These are phyloP conservation scores for Delphinus delphis DNA, from an alignment of 2,113 vertebrate genomes.

Conservation along the genomic window DNA sequence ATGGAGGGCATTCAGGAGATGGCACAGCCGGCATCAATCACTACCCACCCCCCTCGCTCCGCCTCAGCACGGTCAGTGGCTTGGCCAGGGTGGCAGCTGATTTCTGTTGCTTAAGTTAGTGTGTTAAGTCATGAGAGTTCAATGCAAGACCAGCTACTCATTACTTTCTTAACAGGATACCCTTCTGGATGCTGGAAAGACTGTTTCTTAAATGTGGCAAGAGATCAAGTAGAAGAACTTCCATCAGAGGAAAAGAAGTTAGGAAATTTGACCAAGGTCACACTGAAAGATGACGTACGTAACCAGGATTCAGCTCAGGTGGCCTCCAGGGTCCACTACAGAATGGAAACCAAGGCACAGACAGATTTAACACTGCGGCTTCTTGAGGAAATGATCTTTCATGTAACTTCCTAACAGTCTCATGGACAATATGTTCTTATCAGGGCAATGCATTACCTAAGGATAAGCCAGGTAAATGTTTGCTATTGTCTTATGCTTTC, in stretches of 20 bases:
- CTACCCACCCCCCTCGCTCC: no score
- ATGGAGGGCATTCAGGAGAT: not conserved
- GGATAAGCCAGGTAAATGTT: not conserved
- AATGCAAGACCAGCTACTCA: no score
- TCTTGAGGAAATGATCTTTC: not conserved
- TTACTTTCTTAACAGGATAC: not conserved
- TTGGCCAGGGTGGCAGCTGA: not conserved
- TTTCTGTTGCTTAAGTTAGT: not conserved
- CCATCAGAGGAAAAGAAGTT: not conserved
- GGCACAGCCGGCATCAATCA: accelerated
- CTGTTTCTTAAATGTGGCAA: not conserved
- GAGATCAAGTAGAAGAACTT: not conserved
- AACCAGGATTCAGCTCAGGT: not conserved
- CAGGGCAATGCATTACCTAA: not conserved
- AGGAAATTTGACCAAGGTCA: not conserved
- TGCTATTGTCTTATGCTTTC: not conserved
- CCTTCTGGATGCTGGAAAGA: not conserved
- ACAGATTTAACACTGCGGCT: not conserved
- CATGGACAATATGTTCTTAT: not conserved
- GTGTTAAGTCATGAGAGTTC: not conserved
- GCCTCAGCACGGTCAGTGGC: accelerated
- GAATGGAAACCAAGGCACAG: not conserved
- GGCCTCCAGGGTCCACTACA: not conserved
- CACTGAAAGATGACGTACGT: not conserved
- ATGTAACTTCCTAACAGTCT: not conserved